Evolutionary conservation across 2,888 invertebrate genomes (phyloP), one percentile per base, ranked within the genome.

Genomic region (Nebria brevicollis): DNA sequence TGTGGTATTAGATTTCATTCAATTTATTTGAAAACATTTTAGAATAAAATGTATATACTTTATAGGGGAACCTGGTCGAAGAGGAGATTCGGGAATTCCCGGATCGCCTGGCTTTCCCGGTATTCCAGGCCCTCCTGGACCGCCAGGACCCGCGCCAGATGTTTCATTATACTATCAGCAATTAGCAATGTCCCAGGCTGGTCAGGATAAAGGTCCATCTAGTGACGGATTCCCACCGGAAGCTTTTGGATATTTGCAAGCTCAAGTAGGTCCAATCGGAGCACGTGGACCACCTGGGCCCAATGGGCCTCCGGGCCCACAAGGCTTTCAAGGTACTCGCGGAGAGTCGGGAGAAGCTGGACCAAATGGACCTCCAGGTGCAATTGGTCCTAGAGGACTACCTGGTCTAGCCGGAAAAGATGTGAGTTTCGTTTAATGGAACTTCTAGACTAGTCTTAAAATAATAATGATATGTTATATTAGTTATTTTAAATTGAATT

Each of bases 331-430:
- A 90, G 96, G 96, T 2, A 91, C 93, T 15, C 91, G 96, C 83
- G 96, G 96, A 72, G 95, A 95, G 84, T 90, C 94, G 1, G 96
- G 96, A 0, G 96, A 96, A 87, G 91, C 92, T 8, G 96, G 96
- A 11, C 89, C 92, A 2, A 89, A 91, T 0, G 95, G 95, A 0
- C 91, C 93, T 4, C 86, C 89, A 0, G 93, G 93, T 66, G 86
- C 88, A 10, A 86, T 90, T 26, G 93, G 93, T 3, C 90, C 91
- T 82, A 90, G 94, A 86, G 95, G 95, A 82, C 90, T 93, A 2
- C 92, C 92, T 75, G 95, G 95, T 78, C 87, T 92, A 66, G 91
- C 94, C 6, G 95, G 95, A 84, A 95, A 95, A 91, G 95, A 95
- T 86, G 95, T 95, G 89, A 89, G 91, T 86, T 82, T 41, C 20